Conservation (phyloP, 37 sponge, comb jelly and placozoan genomes). For the Chondrilla cf. caribensis region DNA sequence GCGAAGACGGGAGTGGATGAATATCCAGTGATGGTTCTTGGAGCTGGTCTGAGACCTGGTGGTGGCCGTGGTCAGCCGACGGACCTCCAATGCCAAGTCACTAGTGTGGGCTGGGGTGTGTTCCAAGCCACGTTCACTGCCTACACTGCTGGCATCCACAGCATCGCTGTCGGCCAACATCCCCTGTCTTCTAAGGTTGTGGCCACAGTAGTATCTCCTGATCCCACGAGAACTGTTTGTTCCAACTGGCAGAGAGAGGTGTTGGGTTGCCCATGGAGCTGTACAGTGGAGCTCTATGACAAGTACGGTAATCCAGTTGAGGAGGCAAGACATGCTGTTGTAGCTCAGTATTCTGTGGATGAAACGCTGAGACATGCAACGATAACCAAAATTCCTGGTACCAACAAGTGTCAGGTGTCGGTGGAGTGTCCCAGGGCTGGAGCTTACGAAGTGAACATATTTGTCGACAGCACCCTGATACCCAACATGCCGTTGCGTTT, state of each 20-base stretch:
- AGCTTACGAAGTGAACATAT: neutral
- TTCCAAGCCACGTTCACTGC: neutral
- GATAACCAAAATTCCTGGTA: neutral
- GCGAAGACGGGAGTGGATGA: neutral
- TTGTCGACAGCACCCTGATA: neutral
- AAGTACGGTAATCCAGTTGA: neutral
- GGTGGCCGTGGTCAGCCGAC: neutral
- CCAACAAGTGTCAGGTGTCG: neutral
- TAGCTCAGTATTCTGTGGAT: neutral
- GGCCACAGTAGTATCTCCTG: no score
- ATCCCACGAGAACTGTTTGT: no score
- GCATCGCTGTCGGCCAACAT: neutral
- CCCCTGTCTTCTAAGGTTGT: neutral
- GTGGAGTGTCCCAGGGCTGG: slow-evolving; percentile 3
- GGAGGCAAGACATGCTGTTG: neutral
- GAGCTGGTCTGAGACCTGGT: neutral
- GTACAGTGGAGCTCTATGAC: neutral
- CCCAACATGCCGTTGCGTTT: slow-evolving; percentile 26
- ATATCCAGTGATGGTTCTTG: neutral
- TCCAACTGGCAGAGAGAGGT: no score
- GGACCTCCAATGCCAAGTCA: neutral
- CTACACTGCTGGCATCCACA: neutral
- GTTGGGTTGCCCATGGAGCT: neutral
- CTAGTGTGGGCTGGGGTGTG: neutral
- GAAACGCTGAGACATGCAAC: neutral